Base-by-base conservation (phyloP, 2,888 invertebrate genomes). In the Acanthosepion lycidas region DNA sequence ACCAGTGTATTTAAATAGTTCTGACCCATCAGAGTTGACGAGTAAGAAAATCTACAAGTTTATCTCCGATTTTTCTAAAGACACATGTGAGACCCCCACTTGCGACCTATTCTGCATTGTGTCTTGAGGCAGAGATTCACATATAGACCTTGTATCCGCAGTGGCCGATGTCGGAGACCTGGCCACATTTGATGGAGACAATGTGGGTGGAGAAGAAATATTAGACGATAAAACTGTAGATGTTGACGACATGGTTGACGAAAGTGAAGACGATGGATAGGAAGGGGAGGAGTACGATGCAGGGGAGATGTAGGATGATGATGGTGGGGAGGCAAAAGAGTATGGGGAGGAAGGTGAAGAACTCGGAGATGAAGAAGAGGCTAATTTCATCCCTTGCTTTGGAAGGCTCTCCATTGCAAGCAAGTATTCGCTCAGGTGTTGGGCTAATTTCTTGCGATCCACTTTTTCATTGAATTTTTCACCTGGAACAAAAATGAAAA, bases 401-500 rank as follows among this genome's bases (percentile, higher is more conserved):
- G 15, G 78, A 5, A 6, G 12, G 15, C 3, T 9, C 15, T 78
- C 78, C n/a, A 78, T 78, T 12, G n/a, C 9, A 1, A 92, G n/a
- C 49, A 92, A 49, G 51, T 42, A 92, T 18, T 51, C 49, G 28
- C 92, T 92, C n/a, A 92, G 28, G 51, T 49, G 92, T 6, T 49
- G 92, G 51, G 92, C 92, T 51, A 92, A 49, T 53, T 28, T 49
- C 51, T 49, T 92, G 9, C 92, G 92, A 6, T 92, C 51, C 28
- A 92, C 92, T 51, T 92, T 92, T n/a, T 92, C 20, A n/a, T 6
- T 92, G 92, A 92, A 92, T 92, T 28, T 92, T 53, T 92, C 92
- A 48, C 92, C 92, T 92, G 23, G 59, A 59, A 59, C 3, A 53
- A 59, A 59, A 59, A 59, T 20, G 1, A 59, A 59, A 20, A 59